Conservation (phyloP, 1,140 invertebrate genomes). For the Epicauta chinensis region DNA sequence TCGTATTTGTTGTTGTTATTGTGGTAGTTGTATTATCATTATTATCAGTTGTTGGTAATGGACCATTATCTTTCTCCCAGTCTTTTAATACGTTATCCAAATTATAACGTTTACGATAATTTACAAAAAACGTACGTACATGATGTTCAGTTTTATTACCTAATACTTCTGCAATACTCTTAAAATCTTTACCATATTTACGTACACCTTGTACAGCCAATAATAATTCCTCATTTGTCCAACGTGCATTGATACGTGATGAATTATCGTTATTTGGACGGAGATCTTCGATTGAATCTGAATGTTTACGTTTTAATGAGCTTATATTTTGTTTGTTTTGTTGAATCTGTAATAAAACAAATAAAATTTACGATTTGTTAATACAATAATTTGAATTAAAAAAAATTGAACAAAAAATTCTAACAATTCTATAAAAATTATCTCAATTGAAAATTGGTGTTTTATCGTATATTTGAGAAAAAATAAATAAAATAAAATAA, state of each 20-base stretch:
- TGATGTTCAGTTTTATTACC: slow-evolving; percentile 93
- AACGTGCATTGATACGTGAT: slow-evolving; percentile 50
- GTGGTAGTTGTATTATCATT: no score
- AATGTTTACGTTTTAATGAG: slow-evolving; percentile 70
- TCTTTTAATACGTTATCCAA: slow-evolving; percentile 84
- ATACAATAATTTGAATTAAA: neutral
- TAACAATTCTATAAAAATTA: no score
- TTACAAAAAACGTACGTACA: slow-evolving; percentile 83
- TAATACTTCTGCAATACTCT: slow-evolving; percentile 90
- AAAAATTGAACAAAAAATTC: no score
- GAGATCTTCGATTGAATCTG: slow-evolving; percentile 66
- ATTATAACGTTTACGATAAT: slow-evolving; percentile 84
- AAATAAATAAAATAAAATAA: neutral
- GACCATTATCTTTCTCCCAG: slow-evolving; percentile 73
- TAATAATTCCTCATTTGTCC: slow-evolving; percentile 89
- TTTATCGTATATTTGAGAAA: neutral
- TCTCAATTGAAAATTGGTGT: neutral
- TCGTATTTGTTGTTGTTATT: no score
- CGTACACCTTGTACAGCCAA: slow-evolving; percentile 87
- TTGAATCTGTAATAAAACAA: slow-evolving; percentile 68
- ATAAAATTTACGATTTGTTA: neutral
- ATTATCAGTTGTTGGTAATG: slow-evolving; percentile 26
- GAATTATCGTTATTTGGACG: slow-evolving; percentile 46
- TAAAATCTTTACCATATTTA: slow-evolving; percentile 94
- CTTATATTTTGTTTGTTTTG: slow-evolving; percentile 90